phyloP scores from a whole-genome alignment of 2,113 vertebrate genomes.

The Thunnus maccoyii region DNA sequence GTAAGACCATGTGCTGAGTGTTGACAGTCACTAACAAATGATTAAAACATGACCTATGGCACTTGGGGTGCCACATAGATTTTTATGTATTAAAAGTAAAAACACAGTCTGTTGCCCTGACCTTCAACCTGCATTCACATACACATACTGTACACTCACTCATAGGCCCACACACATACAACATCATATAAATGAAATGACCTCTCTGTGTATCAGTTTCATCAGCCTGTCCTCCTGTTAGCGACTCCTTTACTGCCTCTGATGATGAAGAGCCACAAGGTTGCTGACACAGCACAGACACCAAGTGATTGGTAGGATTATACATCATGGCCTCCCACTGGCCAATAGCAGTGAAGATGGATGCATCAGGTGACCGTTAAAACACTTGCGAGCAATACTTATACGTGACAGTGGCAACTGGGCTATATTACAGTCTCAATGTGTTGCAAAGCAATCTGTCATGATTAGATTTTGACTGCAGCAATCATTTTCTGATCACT shows the following conservation, averaged over 20 bases:
- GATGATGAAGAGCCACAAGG: conserved; percentile 68
- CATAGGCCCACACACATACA: conserved; percentile 31
- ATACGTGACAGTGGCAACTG: conserved; percentile 16
- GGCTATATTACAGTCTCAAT: conserved; percentile 1
- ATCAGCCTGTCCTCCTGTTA: conserved; percentile 31
- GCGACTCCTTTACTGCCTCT: conserved; percentile 45
- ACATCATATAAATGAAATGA: conserved; percentile 26
- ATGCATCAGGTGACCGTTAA: conserved; percentile 68
- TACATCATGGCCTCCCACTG: conserved; percentile 40
- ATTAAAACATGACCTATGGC: conserved; percentile 16
- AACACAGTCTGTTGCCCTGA: conserved; percentile 25
- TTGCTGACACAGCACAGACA: conserved; percentile 76
- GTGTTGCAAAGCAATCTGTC: conserved; percentile 4
- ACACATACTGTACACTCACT: conserved; percentile 14
- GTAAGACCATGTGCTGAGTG: background rate
- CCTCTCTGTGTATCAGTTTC: conserved; percentile 38
- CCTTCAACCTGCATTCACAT: conserved; percentile 34
- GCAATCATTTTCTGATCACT: background rate
- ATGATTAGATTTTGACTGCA: conserved; percentile 16
- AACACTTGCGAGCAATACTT: conserved; percentile 23
- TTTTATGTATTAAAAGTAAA: conserved; percentile 25
- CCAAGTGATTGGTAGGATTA: conserved; percentile 75
- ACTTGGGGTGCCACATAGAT: background rate
- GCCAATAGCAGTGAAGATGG: conserved; percentile 67
- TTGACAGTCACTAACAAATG: conserved; percentile 15